Percentiles rank a stretch among this genome's conserved stretches.
These are phyloP conservation scores for Malachius bipustulatus DNA, from an alignment of 2,888 invertebrate genomes.

Conservation along the genomic window DNA sequence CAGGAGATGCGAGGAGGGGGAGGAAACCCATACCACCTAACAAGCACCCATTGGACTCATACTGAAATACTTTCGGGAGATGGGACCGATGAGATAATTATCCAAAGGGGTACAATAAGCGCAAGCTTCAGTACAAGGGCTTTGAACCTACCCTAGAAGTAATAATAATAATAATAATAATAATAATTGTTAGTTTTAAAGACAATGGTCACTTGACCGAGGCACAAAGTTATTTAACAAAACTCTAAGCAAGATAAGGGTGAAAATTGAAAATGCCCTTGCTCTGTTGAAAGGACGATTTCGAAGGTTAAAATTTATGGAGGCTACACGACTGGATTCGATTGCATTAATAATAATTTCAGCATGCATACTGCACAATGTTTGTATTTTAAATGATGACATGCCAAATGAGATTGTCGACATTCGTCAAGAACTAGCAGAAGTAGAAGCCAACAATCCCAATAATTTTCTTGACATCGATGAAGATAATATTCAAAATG, in stretches of 20 bases:
- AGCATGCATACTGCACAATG: conserved; percentile 18
- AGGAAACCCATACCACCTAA: no score
- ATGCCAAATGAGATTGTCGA: conserved; percentile 8
- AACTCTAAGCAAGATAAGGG: conserved; percentile 14
- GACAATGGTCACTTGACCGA: conserved; percentile 6
- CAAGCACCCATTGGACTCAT: no score
- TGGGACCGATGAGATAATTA: no score
- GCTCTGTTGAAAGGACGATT: conserved; percentile 20
- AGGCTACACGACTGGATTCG: conserved; percentile 17
- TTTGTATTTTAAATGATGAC: conserved; percentile 16
- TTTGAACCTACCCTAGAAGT: no score
- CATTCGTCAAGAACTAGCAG: neutral
- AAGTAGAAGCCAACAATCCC: no score
- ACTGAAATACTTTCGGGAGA: no score
- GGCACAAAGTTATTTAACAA: conserved; percentile 19
- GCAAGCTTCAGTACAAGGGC: no score
- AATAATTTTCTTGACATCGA: no score
- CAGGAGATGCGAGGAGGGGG: no score
- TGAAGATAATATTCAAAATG: no score
- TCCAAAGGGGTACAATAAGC: no score
- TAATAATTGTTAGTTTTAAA: conserved; percentile 6
- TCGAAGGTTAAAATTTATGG: conserved; percentile 17
- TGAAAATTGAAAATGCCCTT: conserved; percentile 20
- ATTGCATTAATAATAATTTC: conserved; percentile 16
- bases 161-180: no score